A percentile compares a stretch with the other conserved stretches of the same genome.
Conservation (phyloP, 2,888 invertebrate genomes). For the Aspidapion aeneum region DNA sequence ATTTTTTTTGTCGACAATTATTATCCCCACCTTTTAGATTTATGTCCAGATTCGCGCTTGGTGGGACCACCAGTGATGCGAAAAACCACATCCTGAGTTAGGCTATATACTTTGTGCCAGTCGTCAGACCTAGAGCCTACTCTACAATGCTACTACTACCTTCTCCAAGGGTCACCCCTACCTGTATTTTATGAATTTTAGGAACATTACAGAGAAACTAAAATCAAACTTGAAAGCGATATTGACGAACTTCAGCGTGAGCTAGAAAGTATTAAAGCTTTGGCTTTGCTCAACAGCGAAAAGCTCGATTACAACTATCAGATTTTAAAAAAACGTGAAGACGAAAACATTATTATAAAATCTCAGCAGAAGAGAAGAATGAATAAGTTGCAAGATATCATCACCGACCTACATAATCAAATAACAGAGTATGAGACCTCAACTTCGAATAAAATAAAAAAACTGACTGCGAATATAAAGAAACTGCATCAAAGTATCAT, state of each 20-base stretch:
- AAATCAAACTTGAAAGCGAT: constrained; percentile 66
- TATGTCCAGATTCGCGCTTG: no score
- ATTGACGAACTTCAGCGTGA: constrained; percentile 75
- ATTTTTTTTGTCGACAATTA: no score
- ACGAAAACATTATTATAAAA: constrained; percentile 77
- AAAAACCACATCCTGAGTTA: no score
- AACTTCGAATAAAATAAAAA: constrained; percentile 62
- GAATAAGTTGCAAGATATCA: constrained; percentile 71
- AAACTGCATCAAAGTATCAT: constrained; percentile 64
- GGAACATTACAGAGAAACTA: constrained; percentile 53
- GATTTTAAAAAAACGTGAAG: constrained; percentile 80
- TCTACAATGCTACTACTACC: no score
- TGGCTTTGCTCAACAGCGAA: constrained; percentile 81
- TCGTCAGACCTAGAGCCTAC: no score
- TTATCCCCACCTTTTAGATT: no score
- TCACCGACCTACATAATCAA: constrained; percentile 62
- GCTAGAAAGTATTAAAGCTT: constrained; percentile 72
- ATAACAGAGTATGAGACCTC: constrained; percentile 63
- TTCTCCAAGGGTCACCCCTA: no score
- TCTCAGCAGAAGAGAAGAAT: constrained; percentile 75
- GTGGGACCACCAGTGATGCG: no score
- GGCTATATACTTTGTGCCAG: no score
- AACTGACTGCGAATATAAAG: constrained; percentile 63
- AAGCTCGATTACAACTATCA: constrained; percentile 91
- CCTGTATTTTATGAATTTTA: no score